phyloP scores from a whole-genome alignment of 2,113 vertebrate species.

The Perccottus glenii region DNA sequence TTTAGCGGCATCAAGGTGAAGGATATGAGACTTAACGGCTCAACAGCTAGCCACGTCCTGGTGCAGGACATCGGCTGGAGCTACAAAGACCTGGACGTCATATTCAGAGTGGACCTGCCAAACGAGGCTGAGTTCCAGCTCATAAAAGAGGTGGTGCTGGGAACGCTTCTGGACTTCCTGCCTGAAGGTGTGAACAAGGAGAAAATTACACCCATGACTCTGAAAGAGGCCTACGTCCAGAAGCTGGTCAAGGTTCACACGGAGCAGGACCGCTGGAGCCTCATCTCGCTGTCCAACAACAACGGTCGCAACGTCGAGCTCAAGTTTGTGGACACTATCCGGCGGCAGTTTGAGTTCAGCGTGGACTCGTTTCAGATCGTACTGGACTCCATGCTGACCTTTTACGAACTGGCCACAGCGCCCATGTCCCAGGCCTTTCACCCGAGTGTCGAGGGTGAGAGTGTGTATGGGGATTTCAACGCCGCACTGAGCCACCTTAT shows the following conservation, averaged over 20 bases:
- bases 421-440: constrained; percentile 87
- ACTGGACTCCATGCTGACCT: constrained; percentile 90
- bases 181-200: constrained; percentile 93
- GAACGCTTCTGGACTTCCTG: constrained; percentile 92
- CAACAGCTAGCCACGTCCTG: constrained; percentile 93
- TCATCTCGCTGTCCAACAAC: constrained; percentile 98
- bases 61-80: constrained; percentile 93
- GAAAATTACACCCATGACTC: constrained; percentile 90
- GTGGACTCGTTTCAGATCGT: constrained; percentile 99
- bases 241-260: constrained; percentile 97
- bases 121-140: constrained; percentile 88
- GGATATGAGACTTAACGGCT: constrained; percentile 93
- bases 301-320: constrained; percentile 95
- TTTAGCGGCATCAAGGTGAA: constrained; percentile 86
- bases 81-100: constrained; percentile 96
- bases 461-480: constrained; percentile 92
- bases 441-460: constrained; percentile 89
- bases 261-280: constrained; percentile 94
- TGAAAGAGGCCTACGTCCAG: constrained; percentile 96
- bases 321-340: constrained; percentile 95
- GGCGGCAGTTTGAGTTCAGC: constrained; percentile 97
- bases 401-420: constrained; percentile 82
- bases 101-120: constrained; percentile 92
- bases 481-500: constrained; percentile 88
- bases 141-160: constrained; percentile 91